These are phyloP conservation scores for Pardalotus punctatus DNA, from an alignment of 2,113 vertebrate species.

Conservation along the genomic window DNA sequence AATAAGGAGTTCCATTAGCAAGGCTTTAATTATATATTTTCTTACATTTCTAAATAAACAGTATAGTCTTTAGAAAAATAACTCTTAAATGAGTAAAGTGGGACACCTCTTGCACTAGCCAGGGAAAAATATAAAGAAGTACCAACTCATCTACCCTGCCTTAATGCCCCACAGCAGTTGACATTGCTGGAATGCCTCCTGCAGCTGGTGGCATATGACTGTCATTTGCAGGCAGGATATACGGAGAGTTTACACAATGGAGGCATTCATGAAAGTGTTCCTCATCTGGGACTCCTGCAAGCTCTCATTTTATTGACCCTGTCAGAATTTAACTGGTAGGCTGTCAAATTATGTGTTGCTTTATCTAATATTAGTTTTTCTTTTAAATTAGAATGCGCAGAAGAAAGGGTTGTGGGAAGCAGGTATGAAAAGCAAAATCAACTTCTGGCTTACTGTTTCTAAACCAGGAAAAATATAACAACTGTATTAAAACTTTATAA, in stretches of 20 bases:
- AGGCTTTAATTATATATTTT: constrained; percentile 63
- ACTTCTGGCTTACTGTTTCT: background rate
- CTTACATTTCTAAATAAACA: constrained; percentile 41
- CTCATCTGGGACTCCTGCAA: constrained; percentile 60
- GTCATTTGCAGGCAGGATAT: constrained; percentile 70
- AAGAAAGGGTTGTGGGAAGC: background rate
- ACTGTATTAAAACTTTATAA: background rate
- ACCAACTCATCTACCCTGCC: constrained; percentile 48
- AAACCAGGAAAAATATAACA: background rate
- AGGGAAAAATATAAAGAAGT: constrained; percentile 74
- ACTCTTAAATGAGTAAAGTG: constrained; percentile 31
- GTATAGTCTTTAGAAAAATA: constrained; percentile 17
- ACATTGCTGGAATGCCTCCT: constrained; percentile 75
- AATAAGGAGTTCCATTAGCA: constrained; percentile 62
- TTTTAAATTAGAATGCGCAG: constrained; percentile 49
- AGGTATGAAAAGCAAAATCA: background rate
- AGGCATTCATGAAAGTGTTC: constrained; percentile 61
- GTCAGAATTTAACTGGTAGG: constrained; percentile 62
- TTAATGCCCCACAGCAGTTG: constrained; percentile 67
- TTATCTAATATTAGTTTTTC: constrained; percentile 65
- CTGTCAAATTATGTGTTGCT: constrained; percentile 61
- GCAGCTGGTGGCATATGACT: constrained; percentile 81
- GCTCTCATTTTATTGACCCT: constrained; percentile 68
- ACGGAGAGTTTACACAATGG: constrained; percentile 52
- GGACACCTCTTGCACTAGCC: constrained; percentile 71